Base-by-base conservation (phyloP, 2,113 vertebrate species). In the Miniopterus natalensis region DNA sequence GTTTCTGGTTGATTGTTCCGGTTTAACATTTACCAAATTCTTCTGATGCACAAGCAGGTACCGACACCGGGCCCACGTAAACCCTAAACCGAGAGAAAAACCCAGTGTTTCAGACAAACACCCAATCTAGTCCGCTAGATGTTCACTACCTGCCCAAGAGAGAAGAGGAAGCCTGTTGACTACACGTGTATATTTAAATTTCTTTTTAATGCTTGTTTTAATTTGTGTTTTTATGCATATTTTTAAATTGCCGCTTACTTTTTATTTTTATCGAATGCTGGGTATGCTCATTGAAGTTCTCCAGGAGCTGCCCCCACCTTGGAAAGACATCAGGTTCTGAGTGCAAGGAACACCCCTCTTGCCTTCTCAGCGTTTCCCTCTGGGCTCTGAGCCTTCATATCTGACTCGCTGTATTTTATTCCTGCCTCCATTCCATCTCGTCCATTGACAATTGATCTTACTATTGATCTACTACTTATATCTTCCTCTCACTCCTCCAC, bases 331-430 rank as follows among this genome's bases (percentile, higher is more conserved):
- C 7, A 10, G 47, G 5, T 14, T 84, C 55, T 45, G 5, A n/a
- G 21, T 21, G 1, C 2, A 5, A 20, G 9, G 18, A 51, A 6
- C 5, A 3, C 8, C 1, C 15, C 21, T 18, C 3, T 1, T 17
- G 17, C 3, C 59, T 68, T 90, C 57, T 94, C 51, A 14, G 0
- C 20, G 17, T 12, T 84, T 84, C 27, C 23, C 63, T 45, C 36
- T 18, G 23, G 36, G 74, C 45, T 55, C n/a, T 23, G 36, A 85
- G n/a, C 45, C 55, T 93, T 84, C 40, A 4, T 7, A 40, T 40
- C 85, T 89, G 84, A 66, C 14, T 77, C 0, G 0, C 27, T 0
- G 3, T 17, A 11, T 75, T 88, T 57, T 31, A 51, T 36, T 27
- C 66, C 45, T 15, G 17, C 17, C 40, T 86, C 61, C 23, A 4